A percentile compares a stretch with the other conserved stretches of the same genome.
Conservation (phyloP, 1,140 invertebrate genomes). For the Zelostemma sp. region DNA sequence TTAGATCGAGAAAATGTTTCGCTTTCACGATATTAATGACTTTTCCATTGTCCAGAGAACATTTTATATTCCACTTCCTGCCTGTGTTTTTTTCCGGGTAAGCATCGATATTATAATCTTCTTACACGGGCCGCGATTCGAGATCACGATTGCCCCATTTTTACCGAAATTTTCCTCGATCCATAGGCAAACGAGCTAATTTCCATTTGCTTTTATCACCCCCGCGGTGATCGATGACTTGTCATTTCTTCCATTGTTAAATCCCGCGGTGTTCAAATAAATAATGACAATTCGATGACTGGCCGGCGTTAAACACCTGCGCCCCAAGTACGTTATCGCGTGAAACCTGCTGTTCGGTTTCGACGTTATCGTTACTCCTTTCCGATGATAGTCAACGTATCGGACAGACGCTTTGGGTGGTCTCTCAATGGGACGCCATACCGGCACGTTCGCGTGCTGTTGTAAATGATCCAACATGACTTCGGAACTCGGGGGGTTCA, state of each 20-base stretch:
- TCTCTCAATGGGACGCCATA: constrained; percentile 51
- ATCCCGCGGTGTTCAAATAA: constrained; percentile 51
- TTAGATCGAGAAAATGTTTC: background rate
- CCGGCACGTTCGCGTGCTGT: constrained; percentile 49
- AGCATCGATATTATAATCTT: too few relatives aligned
- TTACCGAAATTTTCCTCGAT: too few relatives aligned
- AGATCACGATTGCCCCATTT: too few relatives aligned
- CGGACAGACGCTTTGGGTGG: constrained; percentile 55
- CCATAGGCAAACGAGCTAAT: too few relatives aligned
- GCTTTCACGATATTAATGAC: background rate
- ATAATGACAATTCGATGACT: constrained; percentile 68
- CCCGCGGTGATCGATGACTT: constrained; percentile 24
- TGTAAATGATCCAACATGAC: constrained; percentile 50
- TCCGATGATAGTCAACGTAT: constrained; percentile 15
- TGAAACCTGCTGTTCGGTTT: constrained; percentile 23
- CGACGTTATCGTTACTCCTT: constrained; percentile 50
- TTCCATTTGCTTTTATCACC: constrained; percentile 11
- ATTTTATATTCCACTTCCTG: background rate
- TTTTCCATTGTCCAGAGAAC: background rate
- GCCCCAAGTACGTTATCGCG: constrained; percentile 61
- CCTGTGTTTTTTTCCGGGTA: too few relatives aligned
- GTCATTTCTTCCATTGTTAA: constrained; percentile 27
- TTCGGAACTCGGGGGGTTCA: constrained; percentile 32
- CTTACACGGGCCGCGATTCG: too few relatives aligned
- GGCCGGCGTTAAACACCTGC: constrained; percentile 64